A percentile compares a stretch with the other conserved stretches of the same genome.
Evolutionary conservation across 1,140 invertebrate species (phyloP).

Genomic region (Drosophila athabasca): DNA sequence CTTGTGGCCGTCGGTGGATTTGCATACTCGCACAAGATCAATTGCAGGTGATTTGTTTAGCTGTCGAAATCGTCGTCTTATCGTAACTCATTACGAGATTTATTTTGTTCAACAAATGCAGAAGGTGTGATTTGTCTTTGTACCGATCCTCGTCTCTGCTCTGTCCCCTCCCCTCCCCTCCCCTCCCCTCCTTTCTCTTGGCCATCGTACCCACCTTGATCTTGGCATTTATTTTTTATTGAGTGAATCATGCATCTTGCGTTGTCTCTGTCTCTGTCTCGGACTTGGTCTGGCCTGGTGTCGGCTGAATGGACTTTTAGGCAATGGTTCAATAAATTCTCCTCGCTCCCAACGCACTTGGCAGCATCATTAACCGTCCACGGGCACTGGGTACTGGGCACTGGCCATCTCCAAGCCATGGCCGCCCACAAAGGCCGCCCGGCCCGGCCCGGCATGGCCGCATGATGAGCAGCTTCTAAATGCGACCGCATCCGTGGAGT

Average conservation of each 20-base stretch:
- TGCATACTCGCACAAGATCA: conserved; percentile 78
- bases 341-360: conserved; percentile 57
- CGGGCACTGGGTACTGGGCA: conserved; percentile 33
- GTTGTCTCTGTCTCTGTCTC: not conserved
- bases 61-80: conserved; percentile 84
- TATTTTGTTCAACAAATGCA: conserved; percentile 84
- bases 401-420: conserved; percentile 7
- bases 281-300: conserved; percentile 31
- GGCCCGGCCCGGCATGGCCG: not conserved
- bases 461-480: conserved; percentile 72
- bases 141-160: conserved; percentile 62
- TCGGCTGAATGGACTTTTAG: conserved; percentile 71
- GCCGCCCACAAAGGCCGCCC: conserved; percentile 73
- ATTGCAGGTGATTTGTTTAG: conserved; percentile 84
- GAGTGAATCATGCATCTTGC: conserved; percentile 68
- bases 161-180: not conserved
- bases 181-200: not conserved
- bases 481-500: conserved; percentile 53
- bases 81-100: conserved; percentile 84
- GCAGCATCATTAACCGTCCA: conserved; percentile 71
- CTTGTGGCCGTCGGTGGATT: conserved; percentile 61
- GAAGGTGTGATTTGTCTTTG: conserved; percentile 84
- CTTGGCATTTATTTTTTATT: conserved; percentile 76
- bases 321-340: conserved; percentile 83
- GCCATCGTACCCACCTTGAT: conserved; percentile 10